Percentiles rank a stretch among this genome's conserved stretches.
Evolutionary conservation across 1,140 invertebrate genomes (phyloP).

Genomic region (Pseudomyrmex gracilis): DNA sequence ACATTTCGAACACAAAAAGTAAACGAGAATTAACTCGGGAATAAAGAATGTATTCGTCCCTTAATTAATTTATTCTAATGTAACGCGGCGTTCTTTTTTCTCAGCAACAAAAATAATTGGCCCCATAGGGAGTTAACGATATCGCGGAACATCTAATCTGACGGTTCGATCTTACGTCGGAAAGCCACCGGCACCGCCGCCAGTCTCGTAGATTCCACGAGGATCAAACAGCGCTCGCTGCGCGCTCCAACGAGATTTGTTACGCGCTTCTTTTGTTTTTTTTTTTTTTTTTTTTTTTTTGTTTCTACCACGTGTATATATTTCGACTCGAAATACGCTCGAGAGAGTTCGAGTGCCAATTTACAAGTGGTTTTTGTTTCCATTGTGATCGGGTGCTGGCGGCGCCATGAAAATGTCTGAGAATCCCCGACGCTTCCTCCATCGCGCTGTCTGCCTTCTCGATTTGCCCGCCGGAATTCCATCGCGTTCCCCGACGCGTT

Average conservation of each 20-base stretch:
- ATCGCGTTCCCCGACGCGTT: conserved; percentile 71
- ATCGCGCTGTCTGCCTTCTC: conserved; percentile 5
- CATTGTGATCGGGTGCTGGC: conserved; percentile 47
- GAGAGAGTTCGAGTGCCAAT: conserved; percentile 52
- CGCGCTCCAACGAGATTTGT: conserved; percentile 55
- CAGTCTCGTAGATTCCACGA: conserved; percentile 9
- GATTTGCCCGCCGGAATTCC: conserved; percentile 60
- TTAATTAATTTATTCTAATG: conserved; percentile 11
- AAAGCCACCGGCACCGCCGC: background rate
- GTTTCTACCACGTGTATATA: background rate
- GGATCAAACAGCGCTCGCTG: conserved; percentile 5
- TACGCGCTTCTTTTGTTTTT: background rate
- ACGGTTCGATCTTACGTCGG: conserved; percentile 25
- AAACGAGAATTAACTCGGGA: too few relatives aligned
- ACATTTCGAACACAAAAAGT: too few relatives aligned
- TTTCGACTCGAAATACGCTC: too few relatives aligned
- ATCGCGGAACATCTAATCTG: conserved; percentile 49
- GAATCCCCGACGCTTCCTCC: conserved; percentile 46
- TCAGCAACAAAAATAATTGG: background rate
- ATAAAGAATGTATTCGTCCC: too few relatives aligned
- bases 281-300: background rate
- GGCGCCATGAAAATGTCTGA: conserved; percentile 68
- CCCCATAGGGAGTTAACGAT: background rate
- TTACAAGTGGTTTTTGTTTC: conserved; percentile 58
- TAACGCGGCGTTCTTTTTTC: background rate